Percentiles rank a stretch among this genome's conserved stretches.
These are phyloP conservation scores for Endomychus coccineus DNA, from an alignment of 2,888 invertebrate genomes.

Conservation along the genomic window DNA sequence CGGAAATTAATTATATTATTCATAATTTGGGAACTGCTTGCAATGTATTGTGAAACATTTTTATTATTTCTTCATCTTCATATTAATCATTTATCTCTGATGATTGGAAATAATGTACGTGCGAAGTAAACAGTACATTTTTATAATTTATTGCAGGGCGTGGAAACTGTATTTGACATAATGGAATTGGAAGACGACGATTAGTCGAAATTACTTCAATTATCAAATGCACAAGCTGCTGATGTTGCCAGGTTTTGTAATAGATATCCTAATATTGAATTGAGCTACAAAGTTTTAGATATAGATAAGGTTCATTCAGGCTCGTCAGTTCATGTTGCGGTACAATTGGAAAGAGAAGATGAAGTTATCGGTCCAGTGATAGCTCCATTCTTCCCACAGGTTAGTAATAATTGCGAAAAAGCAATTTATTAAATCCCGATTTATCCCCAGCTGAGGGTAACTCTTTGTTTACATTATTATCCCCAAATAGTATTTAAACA, in stretches of 20 bases:
- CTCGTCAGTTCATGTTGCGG: slow-evolving; percentile 81
- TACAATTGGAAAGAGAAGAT: slow-evolving; percentile 92
- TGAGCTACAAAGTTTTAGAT: slow-evolving; percentile 82
- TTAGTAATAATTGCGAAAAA: no score
- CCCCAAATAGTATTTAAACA: no score
- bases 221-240: slow-evolving; percentile 85
- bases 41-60: no score
- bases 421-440: no score
- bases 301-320: slow-evolving; percentile 76
- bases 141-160: slow-evolving; percentile 49
- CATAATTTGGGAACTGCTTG: no score
- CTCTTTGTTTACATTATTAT: no score
- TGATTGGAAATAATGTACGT: no score
- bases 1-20: no score
- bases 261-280: slow-evolving; percentile 96
- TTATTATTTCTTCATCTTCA: no score
- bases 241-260: slow-evolving; percentile 99
- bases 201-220: slow-evolving; percentile 66
- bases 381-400: slow-evolving; percentile 96
- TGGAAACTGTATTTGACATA: slow-evolving; percentile 91
- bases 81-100: no score
- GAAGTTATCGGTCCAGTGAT: slow-evolving; percentile 95
- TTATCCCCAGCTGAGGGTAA: no score
- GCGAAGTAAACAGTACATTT: no score
- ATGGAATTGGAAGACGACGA: slow-evolving; percentile 94